These are phyloP conservation scores for Corythaixoides concolor DNA, from an alignment of 2,113 vertebrate genomes.

Conservation along the genomic window DNA sequence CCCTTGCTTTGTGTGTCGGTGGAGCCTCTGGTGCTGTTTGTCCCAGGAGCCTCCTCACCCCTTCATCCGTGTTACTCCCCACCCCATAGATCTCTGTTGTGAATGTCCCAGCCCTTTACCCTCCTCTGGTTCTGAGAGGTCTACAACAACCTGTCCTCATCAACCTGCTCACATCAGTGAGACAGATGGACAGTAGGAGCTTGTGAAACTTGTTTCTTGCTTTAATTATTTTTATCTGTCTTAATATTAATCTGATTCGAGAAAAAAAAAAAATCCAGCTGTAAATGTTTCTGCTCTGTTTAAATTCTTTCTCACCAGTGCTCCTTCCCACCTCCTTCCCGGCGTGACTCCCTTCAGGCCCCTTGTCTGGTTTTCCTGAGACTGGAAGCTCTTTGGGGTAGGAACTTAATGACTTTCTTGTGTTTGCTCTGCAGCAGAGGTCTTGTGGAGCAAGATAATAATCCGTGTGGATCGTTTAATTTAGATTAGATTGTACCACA, in stretches of 20 bases:
- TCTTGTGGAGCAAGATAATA: not conserved
- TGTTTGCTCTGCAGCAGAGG: not conserved
- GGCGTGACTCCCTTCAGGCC: not conserved
- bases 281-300: not conserved
- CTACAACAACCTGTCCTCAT: not conserved
- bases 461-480: not conserved
- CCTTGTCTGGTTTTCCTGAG: not conserved
- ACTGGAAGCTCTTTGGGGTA: not conserved
- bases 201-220: not conserved
- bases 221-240: not conserved
- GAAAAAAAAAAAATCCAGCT: not conserved
- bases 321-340: not conserved
- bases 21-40: not conserved
- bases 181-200: not conserved
- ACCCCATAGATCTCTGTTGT: accelerated
- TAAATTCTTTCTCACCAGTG: not conserved
- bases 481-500: conserved; percentile 1
- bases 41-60: not conserved
- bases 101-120: not conserved
- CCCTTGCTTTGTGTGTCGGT: not conserved
- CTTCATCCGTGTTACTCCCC: not conserved
- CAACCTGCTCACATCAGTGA: not conserved
- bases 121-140: not conserved
- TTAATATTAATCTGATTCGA: not conserved
- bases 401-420: not conserved